Conservation (phyloP, 2,888 invertebrate species). For the Azorinus chamasolen region DNA sequence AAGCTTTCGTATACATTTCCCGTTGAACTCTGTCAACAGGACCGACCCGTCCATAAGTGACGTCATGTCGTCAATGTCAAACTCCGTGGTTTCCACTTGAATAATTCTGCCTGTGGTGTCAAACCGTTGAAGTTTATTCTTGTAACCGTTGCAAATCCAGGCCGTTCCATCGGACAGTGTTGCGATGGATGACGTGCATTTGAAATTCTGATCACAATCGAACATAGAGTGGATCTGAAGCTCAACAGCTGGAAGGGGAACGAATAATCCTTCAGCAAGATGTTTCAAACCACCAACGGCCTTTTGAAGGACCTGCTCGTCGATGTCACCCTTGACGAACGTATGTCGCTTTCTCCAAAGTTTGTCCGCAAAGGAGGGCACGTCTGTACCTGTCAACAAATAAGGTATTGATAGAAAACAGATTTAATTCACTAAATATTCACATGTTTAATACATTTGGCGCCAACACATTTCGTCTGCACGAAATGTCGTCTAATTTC, state of each 20-base stretch:
- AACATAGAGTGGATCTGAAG: constrained; percentile 54
- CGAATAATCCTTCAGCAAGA: constrained; percentile 58
- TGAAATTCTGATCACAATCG: constrained; percentile 52
- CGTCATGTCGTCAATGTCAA: constrained; percentile 62
- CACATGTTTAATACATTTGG: background rate
- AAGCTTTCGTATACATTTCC: constrained; percentile 49
- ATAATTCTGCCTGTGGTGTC: constrained; percentile 49
- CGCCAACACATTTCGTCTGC: too few species aligned
- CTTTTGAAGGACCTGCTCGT: constrained; percentile 41
- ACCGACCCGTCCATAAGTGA: constrained; percentile 53
- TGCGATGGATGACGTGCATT: constrained; percentile 41
- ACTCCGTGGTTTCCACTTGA: constrained; percentile 53
- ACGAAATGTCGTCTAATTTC: too few species aligned
- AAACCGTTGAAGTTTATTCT: constrained; percentile 57
- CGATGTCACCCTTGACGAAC: constrained; percentile 48
- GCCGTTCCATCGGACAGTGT: constrained; percentile 53
- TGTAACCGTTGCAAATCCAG: constrained; percentile 61
- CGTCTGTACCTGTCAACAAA: constrained; percentile 55
- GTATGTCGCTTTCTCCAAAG: constrained; percentile 53
- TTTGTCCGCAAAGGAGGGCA: constrained; percentile 58
- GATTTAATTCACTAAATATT: background rate
- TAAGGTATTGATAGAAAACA: too few species aligned
- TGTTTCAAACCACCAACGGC: constrained; percentile 51
- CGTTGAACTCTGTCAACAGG: constrained; percentile 59
- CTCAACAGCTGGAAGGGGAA: constrained; percentile 58